These are phyloP conservation scores for Diadema setosum DNA, from an alignment of 35 echinoderm and acorn worm species.

Conservation along the genomic window DNA sequence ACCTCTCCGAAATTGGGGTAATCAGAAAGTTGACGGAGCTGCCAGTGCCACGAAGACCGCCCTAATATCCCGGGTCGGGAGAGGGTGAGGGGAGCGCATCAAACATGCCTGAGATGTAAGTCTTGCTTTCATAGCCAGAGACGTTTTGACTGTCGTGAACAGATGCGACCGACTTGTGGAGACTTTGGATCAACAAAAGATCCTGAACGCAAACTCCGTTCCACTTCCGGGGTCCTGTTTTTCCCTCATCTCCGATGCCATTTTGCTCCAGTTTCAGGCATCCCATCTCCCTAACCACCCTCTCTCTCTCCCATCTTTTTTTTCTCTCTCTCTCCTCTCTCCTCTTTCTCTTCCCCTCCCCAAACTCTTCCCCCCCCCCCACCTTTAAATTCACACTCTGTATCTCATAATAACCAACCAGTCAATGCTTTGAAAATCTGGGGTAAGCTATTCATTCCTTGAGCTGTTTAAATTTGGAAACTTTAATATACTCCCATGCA, in stretches of 20 bases:
- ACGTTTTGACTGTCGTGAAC: not conserved
- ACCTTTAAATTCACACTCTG: too few species aligned
- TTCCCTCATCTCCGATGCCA: not conserved
- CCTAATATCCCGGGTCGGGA: too few species aligned
- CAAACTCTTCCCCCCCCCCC: not conserved
- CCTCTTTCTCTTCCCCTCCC: not conserved
- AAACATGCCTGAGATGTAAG: not conserved
- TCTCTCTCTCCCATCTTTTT: not conserved
- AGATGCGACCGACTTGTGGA: not conserved
- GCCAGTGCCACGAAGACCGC: too few species aligned
- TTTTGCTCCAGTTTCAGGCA: not conserved
- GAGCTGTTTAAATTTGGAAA: too few species aligned
- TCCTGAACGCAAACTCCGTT: not conserved
- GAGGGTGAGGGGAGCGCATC: not conserved
- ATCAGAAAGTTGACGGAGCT: not conserved
- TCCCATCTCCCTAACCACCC: not conserved
- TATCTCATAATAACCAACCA: too few species aligned
- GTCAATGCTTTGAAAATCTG: too few species aligned
- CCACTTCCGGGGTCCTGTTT: slow-evolving; percentile 12
- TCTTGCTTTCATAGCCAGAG: not conserved
- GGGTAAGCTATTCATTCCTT: too few species aligned
- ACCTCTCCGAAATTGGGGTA: not conserved
- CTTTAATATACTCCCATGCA: too few species aligned
- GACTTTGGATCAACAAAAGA: slow-evolving; percentile 8
- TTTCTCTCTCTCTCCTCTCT: not conserved